Percentiles rank a stretch among this genome's conserved stretches.
These are phyloP conservation scores for Eubasilissa splendida DNA, from an alignment of 2,888 invertebrate species.

Conservation along the genomic window DNA sequence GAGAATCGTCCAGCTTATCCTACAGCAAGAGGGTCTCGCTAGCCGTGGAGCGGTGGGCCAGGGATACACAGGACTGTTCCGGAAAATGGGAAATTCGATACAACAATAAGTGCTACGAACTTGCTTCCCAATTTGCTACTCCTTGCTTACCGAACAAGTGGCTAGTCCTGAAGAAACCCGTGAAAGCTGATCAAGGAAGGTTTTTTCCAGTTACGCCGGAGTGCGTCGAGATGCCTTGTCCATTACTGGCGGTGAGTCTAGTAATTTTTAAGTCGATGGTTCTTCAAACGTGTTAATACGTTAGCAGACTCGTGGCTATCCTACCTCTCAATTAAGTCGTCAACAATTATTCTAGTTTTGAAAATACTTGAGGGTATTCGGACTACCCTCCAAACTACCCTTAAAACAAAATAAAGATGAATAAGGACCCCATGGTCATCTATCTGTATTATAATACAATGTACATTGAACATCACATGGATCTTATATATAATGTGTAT, in stretches of 20 bases:
- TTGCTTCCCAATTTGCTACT: background rate
- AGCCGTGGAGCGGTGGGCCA: constrained; percentile 1
- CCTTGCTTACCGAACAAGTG: background rate
- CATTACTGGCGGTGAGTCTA: background rate
- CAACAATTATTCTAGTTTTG: no score
- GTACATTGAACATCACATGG: no score
- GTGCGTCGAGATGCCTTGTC: constrained; percentile 8
- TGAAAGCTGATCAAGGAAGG: background rate
- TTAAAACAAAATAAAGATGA: no score
- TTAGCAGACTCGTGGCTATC: no score
- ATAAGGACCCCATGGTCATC: no score
- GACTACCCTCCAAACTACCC: no score
- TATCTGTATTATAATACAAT: no score
- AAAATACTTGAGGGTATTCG: no score
- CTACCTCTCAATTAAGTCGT: no score
- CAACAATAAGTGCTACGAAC: background rate
- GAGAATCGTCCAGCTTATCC: background rate
- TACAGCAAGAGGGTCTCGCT: background rate
- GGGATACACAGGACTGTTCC: background rate
- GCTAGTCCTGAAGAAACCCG: constrained; percentile 17
- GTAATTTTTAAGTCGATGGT: no score
- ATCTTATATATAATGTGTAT: no score
- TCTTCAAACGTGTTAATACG: no score
- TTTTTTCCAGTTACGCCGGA: background rate
- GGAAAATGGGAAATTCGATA: constrained; percentile 2